These are phyloP conservation scores for Onychomys leucogaster DNA, from an alignment of 2,797 vertebrate genomes.

Conservation along the genomic window DNA sequence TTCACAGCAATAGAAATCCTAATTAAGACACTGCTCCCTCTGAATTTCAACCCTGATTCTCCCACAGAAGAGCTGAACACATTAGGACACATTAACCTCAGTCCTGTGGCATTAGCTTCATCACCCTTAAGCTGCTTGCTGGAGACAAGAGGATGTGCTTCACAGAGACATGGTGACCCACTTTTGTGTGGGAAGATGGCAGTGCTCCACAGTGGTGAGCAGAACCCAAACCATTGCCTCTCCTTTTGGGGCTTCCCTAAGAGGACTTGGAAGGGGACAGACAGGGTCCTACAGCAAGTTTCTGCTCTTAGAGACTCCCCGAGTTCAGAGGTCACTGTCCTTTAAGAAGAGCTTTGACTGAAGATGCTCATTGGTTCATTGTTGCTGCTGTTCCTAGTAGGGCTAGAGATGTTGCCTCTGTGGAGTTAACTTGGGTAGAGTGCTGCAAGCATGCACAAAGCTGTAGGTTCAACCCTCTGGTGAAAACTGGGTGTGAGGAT, in stretches of 20 bases:
- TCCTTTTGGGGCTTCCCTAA: too few species aligned
- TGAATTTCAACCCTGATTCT: neutral
- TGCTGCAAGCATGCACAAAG: neutral
- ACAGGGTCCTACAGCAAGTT: too few species aligned
- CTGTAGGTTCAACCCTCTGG: neutral
- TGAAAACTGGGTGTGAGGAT: neutral
- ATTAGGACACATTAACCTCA: neutral
- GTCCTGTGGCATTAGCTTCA: neutral
- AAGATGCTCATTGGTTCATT: neutral
- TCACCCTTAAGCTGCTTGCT: neutral
- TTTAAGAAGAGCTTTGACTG: neutral
- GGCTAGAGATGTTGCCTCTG: neutral
- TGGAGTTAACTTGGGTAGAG: neutral
- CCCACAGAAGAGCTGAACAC: neutral
- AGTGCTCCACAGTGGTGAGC: too few species aligned
- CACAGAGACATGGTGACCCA: neutral
- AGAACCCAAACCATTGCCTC: too few species aligned
- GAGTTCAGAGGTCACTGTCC: neutral
- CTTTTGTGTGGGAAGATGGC: too few species aligned
- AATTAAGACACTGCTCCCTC: neutral
- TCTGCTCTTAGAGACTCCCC: too few species aligned
- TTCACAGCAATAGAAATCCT: too few species aligned
- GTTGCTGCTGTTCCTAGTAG: neutral
- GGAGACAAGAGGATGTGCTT: neutral
- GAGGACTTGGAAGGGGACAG: too few species aligned